Evolutionary conservation across 1,140 invertebrate species (phyloP).

Genomic region (Hermetia illucens): DNA sequence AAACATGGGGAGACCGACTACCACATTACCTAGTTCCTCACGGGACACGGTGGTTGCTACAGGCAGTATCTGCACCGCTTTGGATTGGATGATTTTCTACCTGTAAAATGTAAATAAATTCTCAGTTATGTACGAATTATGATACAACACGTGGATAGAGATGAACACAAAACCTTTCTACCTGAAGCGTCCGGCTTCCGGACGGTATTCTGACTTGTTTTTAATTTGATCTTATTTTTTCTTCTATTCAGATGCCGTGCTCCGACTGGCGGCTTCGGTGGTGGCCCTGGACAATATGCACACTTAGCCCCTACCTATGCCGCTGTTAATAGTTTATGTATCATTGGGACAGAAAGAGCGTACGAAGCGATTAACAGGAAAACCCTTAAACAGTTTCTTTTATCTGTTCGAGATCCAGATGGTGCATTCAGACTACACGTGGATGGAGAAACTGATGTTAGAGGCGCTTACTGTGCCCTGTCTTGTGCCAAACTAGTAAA

Average conservation of each 20-base stretch:
- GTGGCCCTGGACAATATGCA: conserved; percentile 78
- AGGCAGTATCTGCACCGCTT: too few species aligned
- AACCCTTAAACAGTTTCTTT: conserved; percentile 61
- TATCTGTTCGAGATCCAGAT: conserved; percentile 59
- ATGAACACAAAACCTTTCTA: too few species aligned
- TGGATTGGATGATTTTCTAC: too few species aligned
- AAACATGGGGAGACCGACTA: too few species aligned
- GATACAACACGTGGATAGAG: too few species aligned
- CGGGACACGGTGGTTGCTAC: too few species aligned
- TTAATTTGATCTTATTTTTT: too few species aligned
- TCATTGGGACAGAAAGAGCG: conserved; percentile 76
- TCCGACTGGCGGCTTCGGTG: conserved; percentile 79
- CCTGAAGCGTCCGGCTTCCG: too few species aligned
- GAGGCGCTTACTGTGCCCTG: conserved; percentile 90
- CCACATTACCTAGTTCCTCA: too few species aligned
- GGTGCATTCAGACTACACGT: conserved; percentile 85
- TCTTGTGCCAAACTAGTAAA: conserved; percentile 81
- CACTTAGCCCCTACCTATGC: conserved; percentile 97
- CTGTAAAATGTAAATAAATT: too few species aligned
- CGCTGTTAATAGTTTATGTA: conserved; percentile 82
- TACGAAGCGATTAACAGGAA: conserved; percentile 72
- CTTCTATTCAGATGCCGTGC: conserved; percentile 52
- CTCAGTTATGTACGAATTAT: too few species aligned
- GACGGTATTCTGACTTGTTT: too few species aligned
- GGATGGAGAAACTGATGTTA: conserved; percentile 90